phyloP scores from a whole-genome alignment of 1,140 invertebrate species.

The Drosophila kikkawai region DNA sequence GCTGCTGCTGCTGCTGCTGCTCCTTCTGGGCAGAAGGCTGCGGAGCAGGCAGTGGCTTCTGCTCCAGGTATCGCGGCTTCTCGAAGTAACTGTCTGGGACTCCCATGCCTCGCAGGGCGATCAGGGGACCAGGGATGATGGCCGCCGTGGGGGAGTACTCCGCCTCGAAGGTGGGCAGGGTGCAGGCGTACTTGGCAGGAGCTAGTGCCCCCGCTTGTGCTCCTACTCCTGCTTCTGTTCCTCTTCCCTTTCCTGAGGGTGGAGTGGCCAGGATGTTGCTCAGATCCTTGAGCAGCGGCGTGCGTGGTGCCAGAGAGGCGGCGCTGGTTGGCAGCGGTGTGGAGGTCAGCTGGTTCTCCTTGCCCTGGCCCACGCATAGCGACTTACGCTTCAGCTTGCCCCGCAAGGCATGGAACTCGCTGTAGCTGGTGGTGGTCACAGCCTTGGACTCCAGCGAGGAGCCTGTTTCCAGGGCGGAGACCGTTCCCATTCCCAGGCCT shows the following conservation, averaged over 20 bases:
- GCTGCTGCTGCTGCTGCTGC: constrained; percentile 1
- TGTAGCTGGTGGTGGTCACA: constrained; percentile 28
- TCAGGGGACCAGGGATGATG: constrained; percentile 72
- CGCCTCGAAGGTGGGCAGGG: constrained; percentile 72
- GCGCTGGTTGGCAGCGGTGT: constrained; percentile 69
- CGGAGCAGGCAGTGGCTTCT: constrained; percentile 26
- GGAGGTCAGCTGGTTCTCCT: constrained; percentile 80
- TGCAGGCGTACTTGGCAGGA: constrained; percentile 45
- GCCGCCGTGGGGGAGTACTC: constrained; percentile 76
- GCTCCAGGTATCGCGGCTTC: constrained; percentile 77
- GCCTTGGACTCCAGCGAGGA: constrained; percentile 14
- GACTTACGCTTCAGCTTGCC: constrained; percentile 53
- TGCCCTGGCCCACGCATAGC: constrained; percentile 33
- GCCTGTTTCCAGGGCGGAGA: neutral
- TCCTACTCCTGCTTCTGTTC: neutral
- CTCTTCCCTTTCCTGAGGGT: neutral
- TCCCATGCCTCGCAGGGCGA: constrained; percentile 77
- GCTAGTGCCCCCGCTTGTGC: neutral
- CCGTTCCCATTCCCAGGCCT: constrained; percentile 11
- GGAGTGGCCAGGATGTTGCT: constrained; percentile 20
- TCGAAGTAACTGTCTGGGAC: constrained; percentile 83
- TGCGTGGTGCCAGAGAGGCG: constrained; percentile 22
- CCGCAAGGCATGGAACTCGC: constrained; percentile 43
- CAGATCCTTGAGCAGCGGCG: constrained; percentile 68
- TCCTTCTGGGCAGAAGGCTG: constrained; percentile 2